Evolutionary conservation across 1,140 invertebrate species (phyloP), one percentile per base, ranked within the genome.

Genomic region (Sycobia sp.): DNA sequence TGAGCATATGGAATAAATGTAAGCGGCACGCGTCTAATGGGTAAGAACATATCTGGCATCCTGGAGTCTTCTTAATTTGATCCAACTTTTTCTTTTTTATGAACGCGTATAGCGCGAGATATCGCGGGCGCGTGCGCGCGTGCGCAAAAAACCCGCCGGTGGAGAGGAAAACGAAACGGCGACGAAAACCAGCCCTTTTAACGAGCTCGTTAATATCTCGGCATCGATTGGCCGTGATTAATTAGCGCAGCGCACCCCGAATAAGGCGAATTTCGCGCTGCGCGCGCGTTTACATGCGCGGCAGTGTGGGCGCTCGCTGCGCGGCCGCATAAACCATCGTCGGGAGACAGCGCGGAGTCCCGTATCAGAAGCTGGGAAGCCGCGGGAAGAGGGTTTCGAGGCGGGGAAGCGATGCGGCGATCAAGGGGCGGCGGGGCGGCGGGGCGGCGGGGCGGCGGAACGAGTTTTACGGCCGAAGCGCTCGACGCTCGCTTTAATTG

Each of bases 151-250:
- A 39, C 38, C 20, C 22, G 38, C n/a, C 5, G 22, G 43, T 5
- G 22, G n/a, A 16, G 16, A 18, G 20, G 54, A 4, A 11, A 32
- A 38, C 23, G 25, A 50, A n/a, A n/a, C n/a, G n/a, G n/a, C n/a
- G n/a, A n/a, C n/a, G 34, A 50, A 60, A 60, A 50, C 56, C 34
- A 25, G 56, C 4, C 43, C 18, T n/a, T n/a, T n/a, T 62, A 49
- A 62, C 53, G 53, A 62, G 60, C 60, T 62, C 60, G 56, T 62
- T 62, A 62, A 62, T 62, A 62, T 56, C 34, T 56, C 60, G 43
- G 60, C 23, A 34, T 39, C 60, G 46, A 50, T 60, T 43, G 43
- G 44, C 25, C n/a, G 46, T 23, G 53, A 62, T 62, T 56, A 62
- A 62, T 62, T 62, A 55, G 60, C 23, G 32, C 51, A 16, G n/a